Base-by-base conservation (phyloP, 2,797 vertebrate genomes). In the Tinamus major region DNA sequence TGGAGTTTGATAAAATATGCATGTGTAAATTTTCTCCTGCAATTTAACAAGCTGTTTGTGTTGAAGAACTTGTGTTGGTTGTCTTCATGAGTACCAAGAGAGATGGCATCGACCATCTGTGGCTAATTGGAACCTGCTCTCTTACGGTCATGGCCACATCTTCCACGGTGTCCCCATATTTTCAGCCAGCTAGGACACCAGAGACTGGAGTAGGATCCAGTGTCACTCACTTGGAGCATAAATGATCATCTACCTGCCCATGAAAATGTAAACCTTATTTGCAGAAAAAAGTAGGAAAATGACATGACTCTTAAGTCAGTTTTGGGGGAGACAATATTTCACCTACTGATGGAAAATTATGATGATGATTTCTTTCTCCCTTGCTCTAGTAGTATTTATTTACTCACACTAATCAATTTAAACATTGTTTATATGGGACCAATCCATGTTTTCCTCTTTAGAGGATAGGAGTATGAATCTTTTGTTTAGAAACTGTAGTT, bases 41-140 rank as follows among this genome's bases (percentile, higher is more conserved):
- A 93, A 93, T 93, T 95, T 95, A 94, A 94, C 92, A 95, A 95
- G 96, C 90, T 88, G 90, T 84, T 79, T 90, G 94, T 79, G 42
- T 70, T 72, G 76, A 89, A 79, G 35, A 93, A 87, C 18, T 84
- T 35, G 35, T 35, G n/a, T 27, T 81, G 49, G 13, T 56, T 85
- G 76, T 67, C 67, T 87, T 68, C 59, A 85, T 56, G n/a, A 89
- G 48, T 70, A 44, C 3, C 59, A 49, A 87, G 41, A 64, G 1
- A 37, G 8, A 8, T 2, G 33, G 17, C 17, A 31, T 53, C 87
- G 82, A 82, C 29, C 23, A 29, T 37, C 41, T 13, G 8, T 21
- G 77, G 42, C 13, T 78, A 87, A 80, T 4, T 4, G 46, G 46
- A 85, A 80, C 51, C 42, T 87, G n/a, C 18, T 63, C 23, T 75